These are phyloP conservation scores for Clarias magur DNA, from an alignment of 2,113 vertebrate genomes.

Conservation along the genomic window DNA sequence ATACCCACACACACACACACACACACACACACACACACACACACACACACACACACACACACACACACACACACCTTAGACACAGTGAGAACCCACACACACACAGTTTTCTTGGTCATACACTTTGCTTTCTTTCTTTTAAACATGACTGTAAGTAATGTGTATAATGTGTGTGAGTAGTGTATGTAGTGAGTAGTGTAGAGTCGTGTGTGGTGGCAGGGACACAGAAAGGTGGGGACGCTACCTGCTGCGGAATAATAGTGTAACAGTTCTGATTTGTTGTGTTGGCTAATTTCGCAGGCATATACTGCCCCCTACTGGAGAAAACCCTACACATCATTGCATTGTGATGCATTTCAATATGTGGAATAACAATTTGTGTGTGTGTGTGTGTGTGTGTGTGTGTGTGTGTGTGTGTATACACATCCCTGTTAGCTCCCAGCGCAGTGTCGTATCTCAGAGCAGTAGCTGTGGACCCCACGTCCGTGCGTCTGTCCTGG, in stretches of 20 bases:
- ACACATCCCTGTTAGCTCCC: slow-evolving; percentile 73
- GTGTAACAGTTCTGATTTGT: background rate
- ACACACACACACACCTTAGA: no score
- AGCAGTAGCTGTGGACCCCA: slow-evolving; percentile 81
- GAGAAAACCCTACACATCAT: background rate
- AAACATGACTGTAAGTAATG: background rate
- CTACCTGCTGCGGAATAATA: background rate
- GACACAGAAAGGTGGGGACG: background rate
- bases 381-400: slow-evolving; percentile 8
- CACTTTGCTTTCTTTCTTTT: background rate
- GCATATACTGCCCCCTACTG: slow-evolving; percentile 21
- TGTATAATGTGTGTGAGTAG: background rate
- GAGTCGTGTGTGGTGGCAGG: no score
- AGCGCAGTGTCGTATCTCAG: slow-evolving; percentile 81
- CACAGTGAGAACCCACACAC: no score
- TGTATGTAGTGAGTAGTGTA: no score
- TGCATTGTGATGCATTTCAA: background rate
- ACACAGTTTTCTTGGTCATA: background rate
- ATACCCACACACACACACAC: no score
- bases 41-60: background rate
- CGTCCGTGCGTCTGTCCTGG: slow-evolving; percentile 84
- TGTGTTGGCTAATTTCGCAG: background rate
- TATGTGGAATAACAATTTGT: background rate
- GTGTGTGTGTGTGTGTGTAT: slow-evolving; percentile 30
- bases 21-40: background rate